A percentile compares a stretch with the other conserved stretches of the same genome.
Evolutionary conservation across 2,113 vertebrate genomes (phyloP).

Genomic region (Rhodinocichla rosea): DNA sequence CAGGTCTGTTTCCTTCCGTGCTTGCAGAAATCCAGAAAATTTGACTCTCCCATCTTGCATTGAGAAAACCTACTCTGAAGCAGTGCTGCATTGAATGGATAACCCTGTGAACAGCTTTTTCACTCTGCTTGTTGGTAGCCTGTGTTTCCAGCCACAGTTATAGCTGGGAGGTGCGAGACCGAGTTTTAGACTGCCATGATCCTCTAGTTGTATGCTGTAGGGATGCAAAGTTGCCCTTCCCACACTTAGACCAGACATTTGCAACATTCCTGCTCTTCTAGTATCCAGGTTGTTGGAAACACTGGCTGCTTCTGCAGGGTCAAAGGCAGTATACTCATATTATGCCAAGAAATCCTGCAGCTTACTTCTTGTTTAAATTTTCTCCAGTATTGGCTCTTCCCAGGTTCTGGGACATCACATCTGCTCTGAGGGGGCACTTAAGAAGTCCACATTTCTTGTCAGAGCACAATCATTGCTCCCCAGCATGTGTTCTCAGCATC

Average conservation of each 20-base stretch:
- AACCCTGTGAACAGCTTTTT: constrained; percentile 13
- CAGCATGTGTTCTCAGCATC: background rate
- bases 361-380: background rate
- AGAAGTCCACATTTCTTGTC: background rate
- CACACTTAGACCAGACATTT: background rate
- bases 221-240: background rate
- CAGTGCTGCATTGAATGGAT: background rate
- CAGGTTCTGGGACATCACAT: background rate
- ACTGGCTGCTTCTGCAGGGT: background rate
- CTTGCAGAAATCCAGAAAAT: constrained; percentile 14
- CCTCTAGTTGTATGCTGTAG: background rate
- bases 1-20: constrained; percentile 37
- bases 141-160: constrained; percentile 1
- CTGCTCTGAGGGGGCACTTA: background rate
- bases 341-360: background rate
- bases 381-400: background rate
- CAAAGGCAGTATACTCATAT: background rate
- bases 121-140: background rate
- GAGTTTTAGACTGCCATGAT: background rate
- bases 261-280: background rate
- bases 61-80: constrained; percentile 1
- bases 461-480: background rate
- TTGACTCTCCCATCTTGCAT: constrained; percentile 2
- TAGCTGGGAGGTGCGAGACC: background rate
- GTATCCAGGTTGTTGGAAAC: background rate